These are phyloP conservation scores for Trissoscelio sp. DNA, from an alignment of 2,888 invertebrate species.

Conservation along the genomic window DNA sequence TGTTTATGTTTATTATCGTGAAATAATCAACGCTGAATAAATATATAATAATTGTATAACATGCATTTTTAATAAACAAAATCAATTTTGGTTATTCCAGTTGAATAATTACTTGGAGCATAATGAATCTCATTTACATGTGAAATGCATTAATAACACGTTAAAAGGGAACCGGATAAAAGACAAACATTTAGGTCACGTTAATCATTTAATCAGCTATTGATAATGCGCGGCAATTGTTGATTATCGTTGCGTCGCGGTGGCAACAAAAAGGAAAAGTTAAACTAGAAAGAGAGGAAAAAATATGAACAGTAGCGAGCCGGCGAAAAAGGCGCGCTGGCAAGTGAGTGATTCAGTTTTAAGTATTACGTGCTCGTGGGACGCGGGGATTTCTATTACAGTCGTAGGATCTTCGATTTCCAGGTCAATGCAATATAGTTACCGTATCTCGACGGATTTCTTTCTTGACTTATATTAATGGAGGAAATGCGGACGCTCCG, in stretches of 20 bases:
- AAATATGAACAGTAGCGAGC: constrained; percentile 49
- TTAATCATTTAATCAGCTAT: neutral
- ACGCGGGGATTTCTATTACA: constrained; percentile 66
- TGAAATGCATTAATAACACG: constrained; percentile 16
- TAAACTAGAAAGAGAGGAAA: constrained; percentile 6
- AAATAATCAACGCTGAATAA: too few relatives aligned
- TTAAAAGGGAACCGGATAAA: neutral
- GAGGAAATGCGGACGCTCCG: constrained; percentile 65
- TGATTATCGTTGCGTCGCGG: too few relatives aligned
- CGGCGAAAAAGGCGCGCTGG: neutral
- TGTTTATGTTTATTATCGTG: too few relatives aligned
- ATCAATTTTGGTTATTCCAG: constrained; percentile 2
- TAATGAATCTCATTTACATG: constrained; percentile 12
- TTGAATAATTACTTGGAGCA: constrained; percentile 2
- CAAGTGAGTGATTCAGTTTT: constrained; percentile 69
- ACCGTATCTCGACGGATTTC: constrained; percentile 72
- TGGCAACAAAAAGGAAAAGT: constrained; percentile 25
- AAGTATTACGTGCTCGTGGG: constrained; percentile 60
- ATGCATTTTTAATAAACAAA: constrained; percentile 8
- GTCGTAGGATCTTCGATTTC: constrained; percentile 71
- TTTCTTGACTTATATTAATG: constrained; percentile 72
- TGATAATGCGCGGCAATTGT: neutral
- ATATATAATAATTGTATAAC: too few relatives aligned
- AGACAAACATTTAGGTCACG: neutral
- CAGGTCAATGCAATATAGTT: constrained; percentile 74